Evolutionary conservation across 37 sponge, comb jelly and placozoan genomes (phyloP), one percentile per base, ranked within the genome.

Genomic region (Crambe crambe): DNA sequence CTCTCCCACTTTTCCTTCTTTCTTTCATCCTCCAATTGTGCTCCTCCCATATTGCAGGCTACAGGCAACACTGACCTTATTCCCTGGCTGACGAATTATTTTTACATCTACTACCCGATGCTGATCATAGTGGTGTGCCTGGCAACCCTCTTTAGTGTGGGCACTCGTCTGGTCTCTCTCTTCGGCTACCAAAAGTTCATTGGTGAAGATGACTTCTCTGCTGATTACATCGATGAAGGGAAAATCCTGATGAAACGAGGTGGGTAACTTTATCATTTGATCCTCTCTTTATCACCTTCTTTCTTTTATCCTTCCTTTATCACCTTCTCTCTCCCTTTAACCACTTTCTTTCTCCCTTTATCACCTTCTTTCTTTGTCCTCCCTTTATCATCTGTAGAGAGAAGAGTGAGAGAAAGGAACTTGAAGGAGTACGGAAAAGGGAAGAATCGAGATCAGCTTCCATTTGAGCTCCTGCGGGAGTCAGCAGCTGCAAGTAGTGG

Each of bases 101-200:
- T 94, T 84, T 82, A 94, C 83, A 88, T 87, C 79, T 94, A 92
- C 85, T 97, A 93, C 75, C 97, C 97, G 26, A 83, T 82, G 38
- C 77, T 89, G 36, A 91, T 97, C 59, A 56, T 83, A 21, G 78
- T 97, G 20, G 79, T 97, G 20, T 91, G 97, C 39, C 23, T 97
- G 10, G 92, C 93, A 37, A 97, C 97, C 20, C 59, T 94, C 37
- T 70, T 94, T 77, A 88, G 83, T 26, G 72, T 91, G 26, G 97
- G 97, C 15, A 89, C 85, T 2, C 40, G 95, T 15, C 68, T 94
- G 26, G 80, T 85, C 77, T 78, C 89, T 36, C 78, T 88, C 77
- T 67, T 86, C 9, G 97, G 97, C 60, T 91, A 92, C 77, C 86
- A 97, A 74, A 86, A 86, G 76, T 97, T 97, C 79, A 78, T 97